Conservation (phyloP, 2,888 invertebrate genomes). For the Adelphocoris suturalis region DNA sequence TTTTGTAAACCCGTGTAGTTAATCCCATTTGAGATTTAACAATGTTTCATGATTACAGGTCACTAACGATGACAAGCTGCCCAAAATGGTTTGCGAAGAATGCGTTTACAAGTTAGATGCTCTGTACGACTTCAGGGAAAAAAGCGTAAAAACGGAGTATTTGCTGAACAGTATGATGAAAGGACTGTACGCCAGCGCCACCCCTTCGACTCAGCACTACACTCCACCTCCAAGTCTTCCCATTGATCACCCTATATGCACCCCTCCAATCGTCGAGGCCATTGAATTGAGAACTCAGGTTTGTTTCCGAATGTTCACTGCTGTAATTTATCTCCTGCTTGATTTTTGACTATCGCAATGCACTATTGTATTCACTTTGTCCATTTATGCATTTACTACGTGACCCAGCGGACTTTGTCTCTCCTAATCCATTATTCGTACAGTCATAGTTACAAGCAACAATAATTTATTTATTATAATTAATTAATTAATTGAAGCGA, state of each 20-base stretch:
- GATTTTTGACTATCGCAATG: neutral
- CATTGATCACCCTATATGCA: conserved; percentile 37
- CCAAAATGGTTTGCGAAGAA: conserved; percentile 82
- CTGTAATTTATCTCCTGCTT: neutral
- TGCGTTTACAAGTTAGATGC: conserved; percentile 82
- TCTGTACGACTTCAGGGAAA: conserved; percentile 81
- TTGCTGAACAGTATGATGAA: conserved; percentile 80
- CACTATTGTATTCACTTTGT: no score
- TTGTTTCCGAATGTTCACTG: neutral
- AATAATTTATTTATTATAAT: no score
- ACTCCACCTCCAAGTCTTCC: conserved; percentile 36
- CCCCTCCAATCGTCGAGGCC: conserved; percentile 48
- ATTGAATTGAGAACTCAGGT: neutral
- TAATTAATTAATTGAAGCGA: no score
- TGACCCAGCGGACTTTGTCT: no score
- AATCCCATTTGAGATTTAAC: no score
- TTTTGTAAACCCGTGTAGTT: no score
- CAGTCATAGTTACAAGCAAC: no score
- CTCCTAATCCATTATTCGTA: no score
- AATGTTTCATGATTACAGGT: conserved; percentile 78
- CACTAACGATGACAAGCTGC: conserved; percentile 81
- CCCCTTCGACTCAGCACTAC: conserved; percentile 51
- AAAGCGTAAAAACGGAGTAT: conserved; percentile 81
- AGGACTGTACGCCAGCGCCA: conserved; percentile 75
- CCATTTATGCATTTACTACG: no score